Evolutionary conservation across 2,113 vertebrate species (phyloP).

Genomic region (Orthonyx spaldingii): DNA sequence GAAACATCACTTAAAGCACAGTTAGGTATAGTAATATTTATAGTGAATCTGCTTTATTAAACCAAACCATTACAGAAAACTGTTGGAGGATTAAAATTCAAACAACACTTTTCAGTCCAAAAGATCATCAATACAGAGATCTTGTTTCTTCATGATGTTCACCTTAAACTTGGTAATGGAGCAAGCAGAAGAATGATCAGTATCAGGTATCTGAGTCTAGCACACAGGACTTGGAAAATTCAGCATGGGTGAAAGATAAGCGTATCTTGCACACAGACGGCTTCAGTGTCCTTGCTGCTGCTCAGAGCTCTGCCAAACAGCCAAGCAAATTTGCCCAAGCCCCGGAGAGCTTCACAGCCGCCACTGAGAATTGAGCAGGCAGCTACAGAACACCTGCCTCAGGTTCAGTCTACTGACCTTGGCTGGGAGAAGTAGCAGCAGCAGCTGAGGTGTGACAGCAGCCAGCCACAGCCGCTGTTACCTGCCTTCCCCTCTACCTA

Average conservation of each 20-base stretch:
- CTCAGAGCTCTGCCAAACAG: not conserved
- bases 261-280: not conserved
- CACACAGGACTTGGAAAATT: conserved; percentile 41
- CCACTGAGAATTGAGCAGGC: not conserved
- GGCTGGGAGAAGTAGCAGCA: not conserved
- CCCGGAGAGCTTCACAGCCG: not conserved
- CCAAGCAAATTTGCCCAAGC: not conserved
- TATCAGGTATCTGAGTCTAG: conserved; percentile 24
- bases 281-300: not conserved
- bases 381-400: not conserved
- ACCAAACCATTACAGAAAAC: not conserved
- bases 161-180: not conserved
- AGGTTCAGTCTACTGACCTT: not conserved
- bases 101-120: not conserved
- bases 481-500: not conserved
- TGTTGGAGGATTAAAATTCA: not conserved
- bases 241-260: not conserved
- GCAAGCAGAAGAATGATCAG: not conserved
- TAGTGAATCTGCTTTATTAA: not conserved
- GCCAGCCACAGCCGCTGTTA: rapidly evolving
- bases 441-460: not conserved
- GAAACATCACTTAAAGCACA: not conserved
- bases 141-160: not conserved
- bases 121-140: not conserved
- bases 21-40: not conserved